Evolutionary conservation across 2,888 invertebrate genomes (phyloP).

Genomic region (Drosophila pullipes): DNA sequence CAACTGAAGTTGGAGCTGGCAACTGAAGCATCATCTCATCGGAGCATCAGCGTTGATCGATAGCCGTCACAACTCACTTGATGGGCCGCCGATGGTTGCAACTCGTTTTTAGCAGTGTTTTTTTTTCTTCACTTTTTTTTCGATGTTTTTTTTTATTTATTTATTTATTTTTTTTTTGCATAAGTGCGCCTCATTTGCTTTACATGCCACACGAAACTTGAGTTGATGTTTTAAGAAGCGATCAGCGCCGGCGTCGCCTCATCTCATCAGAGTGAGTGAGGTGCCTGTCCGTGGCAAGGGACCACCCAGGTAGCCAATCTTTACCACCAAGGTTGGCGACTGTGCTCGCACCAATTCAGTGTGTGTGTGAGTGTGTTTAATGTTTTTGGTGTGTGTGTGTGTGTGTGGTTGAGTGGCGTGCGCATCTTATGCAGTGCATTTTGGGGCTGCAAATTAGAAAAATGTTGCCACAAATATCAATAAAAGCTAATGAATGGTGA

Average conservation of each 20-base stretch:
- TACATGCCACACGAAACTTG: conserved; percentile 67
- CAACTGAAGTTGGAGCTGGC: conserved; percentile 3
- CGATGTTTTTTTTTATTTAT: conserved; percentile 16
- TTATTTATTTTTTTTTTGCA: conserved; percentile 61
- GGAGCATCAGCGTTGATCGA: conserved; percentile 64
- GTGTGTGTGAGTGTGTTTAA: neutral
- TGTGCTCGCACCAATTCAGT: neutral
- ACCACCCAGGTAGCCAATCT: conserved; percentile 66
- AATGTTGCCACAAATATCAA: conserved; percentile 75
- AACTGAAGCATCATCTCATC: conserved; percentile 9
- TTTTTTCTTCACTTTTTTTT: conserved; percentile 6
- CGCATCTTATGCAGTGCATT: conserved; percentile 38
- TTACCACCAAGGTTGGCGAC: conserved; percentile 67
- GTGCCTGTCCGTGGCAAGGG: conserved; percentile 21
- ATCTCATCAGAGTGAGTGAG: conserved; percentile 28
- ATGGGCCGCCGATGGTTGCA: conserved; percentile 61
- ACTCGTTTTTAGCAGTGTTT: conserved; percentile 59
- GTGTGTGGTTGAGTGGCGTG: conserved; percentile 1
- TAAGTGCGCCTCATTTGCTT: conserved; percentile 78
- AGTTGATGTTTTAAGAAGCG: conserved; percentile 69
- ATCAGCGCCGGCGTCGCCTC: conserved; percentile 62
- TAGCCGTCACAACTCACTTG: conserved; percentile 75
- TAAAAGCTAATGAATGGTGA: conserved; percentile 73
- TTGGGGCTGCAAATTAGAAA: conserved; percentile 74
- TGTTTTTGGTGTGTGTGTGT: neutral